Evolutionary conservation across 2,113 vertebrate species (phyloP).

Genomic region (Calyptommatus sinebrachiatus): DNA sequence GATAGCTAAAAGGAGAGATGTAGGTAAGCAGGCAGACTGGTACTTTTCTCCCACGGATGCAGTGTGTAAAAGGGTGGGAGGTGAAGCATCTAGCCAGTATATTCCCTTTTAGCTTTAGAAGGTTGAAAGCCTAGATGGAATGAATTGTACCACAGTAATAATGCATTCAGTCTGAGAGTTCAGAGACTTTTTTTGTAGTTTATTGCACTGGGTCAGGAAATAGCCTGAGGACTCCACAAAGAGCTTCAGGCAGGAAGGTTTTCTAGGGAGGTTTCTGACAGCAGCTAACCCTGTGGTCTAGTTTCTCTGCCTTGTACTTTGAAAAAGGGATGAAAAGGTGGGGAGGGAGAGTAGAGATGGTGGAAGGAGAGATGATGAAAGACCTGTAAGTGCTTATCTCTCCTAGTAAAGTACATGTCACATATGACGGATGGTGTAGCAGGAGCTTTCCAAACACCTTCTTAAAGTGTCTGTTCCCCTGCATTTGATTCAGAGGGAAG

Average conservation of each 20-base stretch:
- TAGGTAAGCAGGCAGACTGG: background rate
- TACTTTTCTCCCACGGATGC: background rate
- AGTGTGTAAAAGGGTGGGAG: background rate
- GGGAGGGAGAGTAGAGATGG: background rate
- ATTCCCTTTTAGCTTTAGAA: constrained; percentile 17
- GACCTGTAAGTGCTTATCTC: constrained; percentile 9
- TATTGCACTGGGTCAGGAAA: constrained; percentile 24
- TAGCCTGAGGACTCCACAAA: background rate
- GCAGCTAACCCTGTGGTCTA: background rate
- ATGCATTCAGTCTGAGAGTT: constrained; percentile 14
- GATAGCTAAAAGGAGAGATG: background rate
- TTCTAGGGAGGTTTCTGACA: constrained; percentile 18
- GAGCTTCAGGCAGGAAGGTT: constrained; percentile 16
- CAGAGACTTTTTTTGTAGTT: constrained; percentile 22
- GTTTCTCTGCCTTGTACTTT: background rate
- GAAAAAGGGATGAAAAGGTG: constrained; percentile 11
- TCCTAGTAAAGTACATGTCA: constrained; percentile 30
- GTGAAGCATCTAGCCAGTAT: background rate
- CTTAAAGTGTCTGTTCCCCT: background rate
- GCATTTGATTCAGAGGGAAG: background rate
- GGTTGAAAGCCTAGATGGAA: background rate
- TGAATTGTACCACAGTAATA: constrained; percentile 7
- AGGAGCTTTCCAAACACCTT: background rate
- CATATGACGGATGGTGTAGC: background rate
- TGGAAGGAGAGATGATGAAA: constrained; percentile 17